A percentile compares a stretch with the other conserved stretches of the same genome.
Evolutionary conservation across 2,888 invertebrate genomes (phyloP).

Genomic region (Caradrina clavipalpis): DNA sequence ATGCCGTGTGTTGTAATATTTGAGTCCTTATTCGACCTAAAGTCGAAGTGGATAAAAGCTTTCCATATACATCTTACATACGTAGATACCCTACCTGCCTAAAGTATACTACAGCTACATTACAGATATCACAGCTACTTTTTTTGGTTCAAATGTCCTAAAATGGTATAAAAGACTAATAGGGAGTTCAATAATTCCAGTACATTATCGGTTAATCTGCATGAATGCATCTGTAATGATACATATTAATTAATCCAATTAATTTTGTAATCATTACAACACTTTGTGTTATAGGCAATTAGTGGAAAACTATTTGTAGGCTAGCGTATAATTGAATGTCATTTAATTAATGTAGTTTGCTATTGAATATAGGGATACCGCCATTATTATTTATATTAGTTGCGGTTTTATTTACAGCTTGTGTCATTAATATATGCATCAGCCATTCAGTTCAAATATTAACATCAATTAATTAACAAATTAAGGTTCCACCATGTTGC

Average conservation of each 20-base stretch:
- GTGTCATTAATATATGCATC: constrained; percentile 2
- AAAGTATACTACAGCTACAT: too few species aligned
- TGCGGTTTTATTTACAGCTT: constrained; percentile 12
- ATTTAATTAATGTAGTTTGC: constrained; percentile 16
- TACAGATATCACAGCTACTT: too few species aligned
- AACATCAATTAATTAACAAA: constrained; percentile 1
- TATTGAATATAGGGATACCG: not conserved
- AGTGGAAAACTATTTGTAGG: constrained; percentile 12
- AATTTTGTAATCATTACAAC: constrained; percentile 11
- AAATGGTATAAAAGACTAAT: not conserved
- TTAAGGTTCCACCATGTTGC: not conserved
- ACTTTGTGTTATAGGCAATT: constrained; percentile 9
- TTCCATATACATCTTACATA: not conserved
- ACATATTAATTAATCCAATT: not conserved
- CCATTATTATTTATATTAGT: constrained; percentile 4
- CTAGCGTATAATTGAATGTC: constrained; percentile 15
- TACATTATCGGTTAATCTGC: not conserved
- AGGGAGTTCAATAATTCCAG: not conserved
- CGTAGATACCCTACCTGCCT: not conserved
- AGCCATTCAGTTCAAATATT: not conserved
- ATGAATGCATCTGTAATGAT: constrained; percentile 3
- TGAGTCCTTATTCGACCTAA: not conserved
- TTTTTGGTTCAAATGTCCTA: not conserved
- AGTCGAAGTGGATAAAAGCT: not conserved
- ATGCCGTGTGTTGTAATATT: not conserved